These are phyloP conservation scores for Apis cerana DNA, from an alignment of 1,140 invertebrate genomes.

Conservation along the genomic window DNA sequence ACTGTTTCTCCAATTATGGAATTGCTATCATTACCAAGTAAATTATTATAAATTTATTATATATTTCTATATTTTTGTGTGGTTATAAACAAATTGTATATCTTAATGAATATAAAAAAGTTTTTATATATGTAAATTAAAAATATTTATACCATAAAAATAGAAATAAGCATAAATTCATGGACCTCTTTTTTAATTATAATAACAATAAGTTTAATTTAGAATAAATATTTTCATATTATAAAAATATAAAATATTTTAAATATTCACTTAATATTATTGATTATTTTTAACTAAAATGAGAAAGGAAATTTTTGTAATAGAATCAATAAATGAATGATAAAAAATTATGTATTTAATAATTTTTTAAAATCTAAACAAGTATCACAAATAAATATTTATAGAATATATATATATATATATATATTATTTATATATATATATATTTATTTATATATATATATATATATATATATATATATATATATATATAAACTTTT, in stretches of 20 bases:
- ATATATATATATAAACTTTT: no score
- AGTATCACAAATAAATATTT: no score
- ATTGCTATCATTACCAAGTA: constrained; percentile 50
- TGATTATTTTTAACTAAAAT: constrained; percentile 59
- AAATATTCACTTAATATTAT: constrained; percentile 17
- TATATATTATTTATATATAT: no score
- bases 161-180: constrained; percentile 1
- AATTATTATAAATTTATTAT: constrained; percentile 47
- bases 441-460: no score
- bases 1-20: constrained; percentile 65
- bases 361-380: background rate
- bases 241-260: constrained; percentile 22
- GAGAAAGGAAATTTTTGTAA: constrained; percentile 38
- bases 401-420: no score
- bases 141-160: background rate
- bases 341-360: constrained; percentile 20
- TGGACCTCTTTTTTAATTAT: constrained; percentile 10
- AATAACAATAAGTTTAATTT: constrained; percentile 11
- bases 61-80: constrained; percentile 46
- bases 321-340: constrained; percentile 16
- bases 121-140: background rate
- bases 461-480: no score
- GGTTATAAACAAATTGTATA: background rate
- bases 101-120: background rate
- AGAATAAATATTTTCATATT: constrained; percentile 17